phyloP scores from a whole-genome alignment of 2,888 invertebrate species.

The Vesta saturnalis region DNA sequence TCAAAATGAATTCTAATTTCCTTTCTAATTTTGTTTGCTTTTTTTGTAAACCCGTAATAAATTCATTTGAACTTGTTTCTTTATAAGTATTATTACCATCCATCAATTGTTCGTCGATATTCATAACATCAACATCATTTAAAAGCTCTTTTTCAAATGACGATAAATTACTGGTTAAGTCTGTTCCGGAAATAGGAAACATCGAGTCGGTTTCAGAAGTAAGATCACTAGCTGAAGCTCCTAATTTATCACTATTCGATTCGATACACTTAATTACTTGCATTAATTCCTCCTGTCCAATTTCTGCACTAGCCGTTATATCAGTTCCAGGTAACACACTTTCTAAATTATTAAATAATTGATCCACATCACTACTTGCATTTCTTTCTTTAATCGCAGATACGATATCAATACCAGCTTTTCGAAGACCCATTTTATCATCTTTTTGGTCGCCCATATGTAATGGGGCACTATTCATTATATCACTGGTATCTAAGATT shows the following conservation, averaged over 20 bases:
- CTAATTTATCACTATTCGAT: conserved; percentile 62
- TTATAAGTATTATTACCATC: conserved; percentile 61
- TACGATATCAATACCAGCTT: conserved; percentile 68
- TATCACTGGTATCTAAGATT: conserved; percentile 44
- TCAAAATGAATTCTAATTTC: conserved; percentile 75
- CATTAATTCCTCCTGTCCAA: conserved; percentile 70
- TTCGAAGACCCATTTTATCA: conserved; percentile 64
- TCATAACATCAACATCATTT: conserved; percentile 66
- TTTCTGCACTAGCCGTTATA: conserved; percentile 38
- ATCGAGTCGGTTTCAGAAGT: conserved; percentile 53
- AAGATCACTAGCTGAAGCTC: conserved; percentile 52
- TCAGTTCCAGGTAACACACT: conserved; percentile 55
- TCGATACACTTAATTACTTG: conserved; percentile 83
- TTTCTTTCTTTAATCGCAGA: conserved; percentile 64
- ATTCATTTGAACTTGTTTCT: conserved; percentile 63
- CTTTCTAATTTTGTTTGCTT: conserved; percentile 67
- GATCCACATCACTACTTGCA: conserved; percentile 70
- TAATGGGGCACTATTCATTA: conserved; percentile 65
- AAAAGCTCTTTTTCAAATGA: conserved; percentile 59
- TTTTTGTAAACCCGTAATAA: conserved; percentile 63
- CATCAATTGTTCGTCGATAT: conserved; percentile 60
- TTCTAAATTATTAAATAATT: conserved; percentile 70
- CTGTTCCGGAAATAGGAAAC: conserved; percentile 55
- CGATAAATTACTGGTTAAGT: conserved; percentile 53
- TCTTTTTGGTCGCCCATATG: conserved; percentile 67